These are phyloP conservation scores for Tenrec ecaudatus DNA, from an alignment of 2,113 vertebrate species.

Conservation along the genomic window DNA sequence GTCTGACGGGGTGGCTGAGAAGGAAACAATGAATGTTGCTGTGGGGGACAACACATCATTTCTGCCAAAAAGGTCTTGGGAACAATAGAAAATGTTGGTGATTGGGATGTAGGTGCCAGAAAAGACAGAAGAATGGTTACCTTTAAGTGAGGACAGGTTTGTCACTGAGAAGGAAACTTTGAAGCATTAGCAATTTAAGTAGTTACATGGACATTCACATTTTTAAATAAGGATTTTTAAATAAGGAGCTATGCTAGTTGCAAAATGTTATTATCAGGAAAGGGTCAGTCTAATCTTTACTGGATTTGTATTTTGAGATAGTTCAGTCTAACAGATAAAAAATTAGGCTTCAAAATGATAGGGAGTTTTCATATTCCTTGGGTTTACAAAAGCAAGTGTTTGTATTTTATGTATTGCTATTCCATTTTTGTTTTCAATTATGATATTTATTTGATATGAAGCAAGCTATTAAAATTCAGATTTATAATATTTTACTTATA, in stretches of 20 bases:
- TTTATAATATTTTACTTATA: conserved; percentile 5
- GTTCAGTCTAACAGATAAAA: not conserved
- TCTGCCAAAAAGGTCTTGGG: not conserved
- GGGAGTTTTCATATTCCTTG: not conserved
- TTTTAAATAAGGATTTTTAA: conserved; percentile 58
- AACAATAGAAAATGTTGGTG: not conserved
- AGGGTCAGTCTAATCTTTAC: not conserved
- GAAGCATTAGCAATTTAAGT: not conserved
- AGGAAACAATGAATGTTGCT: not conserved
- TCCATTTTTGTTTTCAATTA: conserved; percentile 16
- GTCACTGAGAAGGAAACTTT: not conserved
- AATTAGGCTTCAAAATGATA: conserved; percentile 32
- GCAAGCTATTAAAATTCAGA: not conserved
- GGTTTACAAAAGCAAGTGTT: conserved; percentile 39
- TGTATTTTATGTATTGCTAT: conserved; percentile 22
- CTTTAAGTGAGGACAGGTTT: not conserved
- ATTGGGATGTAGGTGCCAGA: not conserved
- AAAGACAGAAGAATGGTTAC: not conserved
- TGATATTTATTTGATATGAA: not conserved
- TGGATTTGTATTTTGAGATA: not conserved
- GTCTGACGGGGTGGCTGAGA: not conserved
- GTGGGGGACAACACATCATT: not conserved
- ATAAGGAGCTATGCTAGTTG: not conserved
- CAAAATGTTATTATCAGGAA: not conserved
- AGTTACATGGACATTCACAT: not conserved